Evolutionary conservation across 2,888 invertebrate genomes (phyloP), one percentile per base, ranked within the genome.

Genomic region (Dorcus hopei): DNA sequence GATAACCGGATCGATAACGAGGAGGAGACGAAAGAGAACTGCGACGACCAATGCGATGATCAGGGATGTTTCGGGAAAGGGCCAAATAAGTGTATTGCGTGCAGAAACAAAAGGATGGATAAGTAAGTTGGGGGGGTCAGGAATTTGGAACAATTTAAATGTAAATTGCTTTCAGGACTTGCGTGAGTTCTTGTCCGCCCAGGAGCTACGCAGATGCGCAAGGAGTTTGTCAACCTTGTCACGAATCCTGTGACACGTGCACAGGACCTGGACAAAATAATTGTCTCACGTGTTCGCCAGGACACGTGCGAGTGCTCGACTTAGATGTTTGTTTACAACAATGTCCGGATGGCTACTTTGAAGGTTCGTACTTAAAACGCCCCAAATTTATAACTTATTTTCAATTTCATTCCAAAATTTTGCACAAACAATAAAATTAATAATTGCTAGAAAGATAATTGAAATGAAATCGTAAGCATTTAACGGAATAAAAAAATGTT

Each of bases 311-410:
- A 71, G 90, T 93, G 52, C 87, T 88, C 11, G 94, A 94, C 79
- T 82, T 94, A 61, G 91, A 91, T 43, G 90, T 93, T 16, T 95
- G 95, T 71, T 81, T 94, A 59, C 92, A 93, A 75, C 88, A 90
- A 70, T 95, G 95, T 74, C 93, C 94, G 0, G 93, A 93, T 72
- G 92, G 93, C 50, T 95, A 94, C 74, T 94, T 88, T 80, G 91
- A 91, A 80, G 87, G 90, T 89, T 78, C 79, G 81, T 80, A 45
- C 52, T 48, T 19, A 19, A 19, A 2, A 3, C 3, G 19, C 19
- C 19, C 19, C 58, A 40, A 9, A 33, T 54, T 40, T 58, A 9
- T n/a, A 7, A 11, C n/a, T 52, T 52, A 53, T 42, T 42, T n/a
- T 26, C 9, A 57, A 40, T 14, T 49, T 33, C 3, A 33, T 33